Evolutionary conservation across 2,888 invertebrate species (phyloP), one percentile per base, ranked within the genome.

Genomic region (Slavum lentiscoides): DNA sequence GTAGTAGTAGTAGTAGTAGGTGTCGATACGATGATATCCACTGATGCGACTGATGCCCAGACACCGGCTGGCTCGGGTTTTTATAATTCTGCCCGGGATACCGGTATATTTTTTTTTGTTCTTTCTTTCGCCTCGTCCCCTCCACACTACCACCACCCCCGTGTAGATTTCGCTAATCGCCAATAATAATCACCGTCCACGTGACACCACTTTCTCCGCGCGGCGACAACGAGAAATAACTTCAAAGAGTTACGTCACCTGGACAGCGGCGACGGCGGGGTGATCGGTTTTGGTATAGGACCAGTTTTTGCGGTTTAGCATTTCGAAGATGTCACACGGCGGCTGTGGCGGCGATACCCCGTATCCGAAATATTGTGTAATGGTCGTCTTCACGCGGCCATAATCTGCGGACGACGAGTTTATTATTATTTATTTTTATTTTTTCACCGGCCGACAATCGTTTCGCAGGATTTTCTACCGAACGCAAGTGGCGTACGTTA

Each of bases 41-140:
- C n/a, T 64, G 80, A 72, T 39, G 58, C 53, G 49, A 80, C 80
- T 80, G 80, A 80, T 80, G 72, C 80, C 80, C 30, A 43, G 23
- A 80, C 80, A 66, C 13, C 13, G 15, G 39, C 23, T 19, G 19
- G n/a, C 70, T 39, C 8, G 80, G 58, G 64, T 55, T 72, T 80
- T 80, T 80, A 80, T 80, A 80, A 80, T 66, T 43, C 80, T 64
- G 53, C 21, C 21, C 8, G 0, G 23, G 66, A 80, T 72, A 64
- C 80, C 80, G 80, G 80, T 66, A 72, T 72, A 66, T 23, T n/a
- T 62, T 55, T n/a, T 6, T 43, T 9, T 43, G 1, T 9, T 43
- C 6, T 7, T 43, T 43, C 43, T 43, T 49, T 49, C 13, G 49
- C 49, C 13, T 13, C 13, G 49, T 49, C 15, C 23, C 39, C 53